A percentile compares a stretch with the other conserved stretches of the same genome.
Evolutionary conservation across 2,113 vertebrate genomes (phyloP).

Genomic region (Dendropsophus ebraccatus): DNA sequence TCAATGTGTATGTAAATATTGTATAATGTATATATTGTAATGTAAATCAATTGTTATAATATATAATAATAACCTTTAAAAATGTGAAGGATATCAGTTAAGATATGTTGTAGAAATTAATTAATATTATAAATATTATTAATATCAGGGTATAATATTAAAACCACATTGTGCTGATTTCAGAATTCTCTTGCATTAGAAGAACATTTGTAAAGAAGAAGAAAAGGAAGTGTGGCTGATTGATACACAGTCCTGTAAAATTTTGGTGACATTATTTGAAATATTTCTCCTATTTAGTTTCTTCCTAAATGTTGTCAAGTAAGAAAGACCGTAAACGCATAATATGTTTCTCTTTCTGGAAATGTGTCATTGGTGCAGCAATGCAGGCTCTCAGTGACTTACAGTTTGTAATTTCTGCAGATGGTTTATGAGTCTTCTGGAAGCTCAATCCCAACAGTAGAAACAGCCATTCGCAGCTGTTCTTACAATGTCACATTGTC

Average conservation of each 20-base stretch:
- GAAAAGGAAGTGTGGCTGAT: conserved; percentile 26
- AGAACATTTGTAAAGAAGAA: conserved; percentile 18
- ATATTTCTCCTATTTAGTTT: conserved; percentile 35
- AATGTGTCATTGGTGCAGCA: conserved; percentile 49
- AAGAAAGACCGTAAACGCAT: conserved; percentile 39
- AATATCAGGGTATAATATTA: background rate
- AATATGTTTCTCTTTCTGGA: conserved; percentile 44
- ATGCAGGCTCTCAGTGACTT: conserved; percentile 49
- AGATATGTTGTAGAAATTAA: background rate
- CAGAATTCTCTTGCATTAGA: conserved; percentile 9
- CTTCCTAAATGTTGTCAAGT: conserved; percentile 45
- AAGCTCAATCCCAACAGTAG: conserved; percentile 53
- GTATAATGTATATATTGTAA: background rate
- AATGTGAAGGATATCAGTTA: conserved; percentile 11
- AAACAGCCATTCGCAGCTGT: conserved; percentile 65
- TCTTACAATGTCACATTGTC: conserved; percentile 73
- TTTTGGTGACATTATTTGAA: conserved; percentile 16
- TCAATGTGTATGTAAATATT: too few species aligned
- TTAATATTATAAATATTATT: too few species aligned
- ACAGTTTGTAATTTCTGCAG: conserved; percentile 59
- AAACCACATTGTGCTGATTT: conserved; percentile 2
- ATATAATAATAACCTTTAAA: too few species aligned
- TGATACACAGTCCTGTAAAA: conserved; percentile 14
- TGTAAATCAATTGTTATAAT: too few species aligned
- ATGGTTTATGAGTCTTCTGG: conserved; percentile 58